Percentiles rank a stretch among this genome's conserved stretches.
phyloP scores from a whole-genome alignment of 2,113 vertebrate genomes.

The Passer montanus region DNA sequence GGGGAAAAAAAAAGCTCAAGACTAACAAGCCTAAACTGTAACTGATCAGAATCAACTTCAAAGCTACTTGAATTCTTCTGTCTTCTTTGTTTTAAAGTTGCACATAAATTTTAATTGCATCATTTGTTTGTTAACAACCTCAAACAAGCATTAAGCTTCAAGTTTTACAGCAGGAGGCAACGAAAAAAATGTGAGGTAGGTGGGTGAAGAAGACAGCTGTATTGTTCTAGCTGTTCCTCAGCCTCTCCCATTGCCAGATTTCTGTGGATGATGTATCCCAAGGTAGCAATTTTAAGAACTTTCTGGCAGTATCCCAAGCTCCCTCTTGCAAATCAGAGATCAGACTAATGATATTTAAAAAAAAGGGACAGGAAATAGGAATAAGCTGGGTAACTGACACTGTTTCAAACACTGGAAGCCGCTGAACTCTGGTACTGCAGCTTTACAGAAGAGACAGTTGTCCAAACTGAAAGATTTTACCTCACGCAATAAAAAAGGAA shows the following conservation, averaged over 20 bases:
- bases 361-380: slow-evolving; percentile 8
- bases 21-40: not conserved
- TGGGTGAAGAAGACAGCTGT: slow-evolving; percentile 59
- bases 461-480: not conserved
- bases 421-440: not conserved
- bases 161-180: slow-evolving; percentile 40
- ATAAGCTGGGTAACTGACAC: slow-evolving; percentile 12
- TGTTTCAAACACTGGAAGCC: not conserved
- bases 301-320: slow-evolving; percentile 42
- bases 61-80: not conserved
- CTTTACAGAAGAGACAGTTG: not conserved
- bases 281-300: slow-evolving; percentile 61
- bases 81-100: not conserved
- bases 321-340: slow-evolving; percentile 41
- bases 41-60: not conserved
- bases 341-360: not conserved
- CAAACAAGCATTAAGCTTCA: not conserved
- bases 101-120: not conserved
- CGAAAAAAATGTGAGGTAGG: slow-evolving; percentile 2
- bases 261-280: slow-evolving; percentile 48
- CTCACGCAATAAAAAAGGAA: not conserved
- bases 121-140: slow-evolving; percentile 34
- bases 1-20: not conserved
- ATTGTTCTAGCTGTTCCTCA: slow-evolving; percentile 62
- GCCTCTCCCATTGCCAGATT: slow-evolving; percentile 55